phyloP scores from a whole-genome alignment of 2,797 vertebrate species.

The Rhyacichthys aspro region DNA sequence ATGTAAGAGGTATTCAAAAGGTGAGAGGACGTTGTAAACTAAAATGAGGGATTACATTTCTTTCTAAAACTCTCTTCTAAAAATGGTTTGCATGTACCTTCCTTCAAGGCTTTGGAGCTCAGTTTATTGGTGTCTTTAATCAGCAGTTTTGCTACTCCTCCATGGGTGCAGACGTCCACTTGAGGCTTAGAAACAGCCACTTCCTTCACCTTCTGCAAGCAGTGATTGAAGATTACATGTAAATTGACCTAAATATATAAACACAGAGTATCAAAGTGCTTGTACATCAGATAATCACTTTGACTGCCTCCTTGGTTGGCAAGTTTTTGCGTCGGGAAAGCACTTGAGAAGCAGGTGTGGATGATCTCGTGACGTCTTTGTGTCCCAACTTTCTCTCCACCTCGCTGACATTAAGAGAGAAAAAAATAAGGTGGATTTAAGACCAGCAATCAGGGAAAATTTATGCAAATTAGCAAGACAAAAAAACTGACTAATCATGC shows the following conservation, averaged over 20 bases:
- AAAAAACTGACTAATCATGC: neutral
- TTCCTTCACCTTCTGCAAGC: neutral
- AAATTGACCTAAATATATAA: too few species aligned
- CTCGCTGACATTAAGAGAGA: conserved; percentile 54
- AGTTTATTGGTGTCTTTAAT: conserved; percentile 85
- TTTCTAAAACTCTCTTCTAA: neutral
- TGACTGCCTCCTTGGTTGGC: conserved; percentile 33
- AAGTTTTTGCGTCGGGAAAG: conserved; percentile 36
- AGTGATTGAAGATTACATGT: neutral
- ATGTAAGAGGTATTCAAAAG: neutral
- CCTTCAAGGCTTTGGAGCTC: conserved; percentile 79
- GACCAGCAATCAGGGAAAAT: conserved; percentile 3
- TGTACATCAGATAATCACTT: neutral
- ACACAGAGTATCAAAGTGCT: neutral
- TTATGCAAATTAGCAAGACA: neutral
- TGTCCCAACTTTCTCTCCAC: conserved; percentile 63
- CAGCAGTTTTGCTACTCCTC: conserved; percentile 88
- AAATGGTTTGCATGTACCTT: conserved; percentile 76
- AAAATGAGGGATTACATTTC: neutral
- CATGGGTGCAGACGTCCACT: conserved; percentile 81
- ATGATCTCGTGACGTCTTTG: conserved; percentile 22
- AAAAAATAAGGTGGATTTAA: neutral
- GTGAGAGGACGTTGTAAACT: neutral
- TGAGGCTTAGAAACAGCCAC: conserved; percentile 56
- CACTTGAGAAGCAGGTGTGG: conserved; percentile 40